A percentile compares a stretch with the other conserved stretches of the same genome.
Conservation (phyloP, 2,888 invertebrate species). For the Rhamnusium bicolor region DNA sequence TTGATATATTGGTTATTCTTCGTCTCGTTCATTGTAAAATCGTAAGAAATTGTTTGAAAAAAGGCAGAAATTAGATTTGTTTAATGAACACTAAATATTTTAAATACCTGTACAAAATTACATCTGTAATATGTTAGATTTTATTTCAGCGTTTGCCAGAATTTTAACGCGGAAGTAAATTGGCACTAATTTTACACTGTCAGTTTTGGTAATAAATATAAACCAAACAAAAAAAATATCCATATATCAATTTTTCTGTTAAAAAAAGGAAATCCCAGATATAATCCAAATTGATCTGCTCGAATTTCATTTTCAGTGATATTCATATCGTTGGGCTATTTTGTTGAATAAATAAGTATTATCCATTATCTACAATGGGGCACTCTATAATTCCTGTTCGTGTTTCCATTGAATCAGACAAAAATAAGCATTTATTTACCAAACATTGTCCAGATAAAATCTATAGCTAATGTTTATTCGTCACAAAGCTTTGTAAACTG, state of each 20-base stretch:
- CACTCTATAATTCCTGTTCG: neutral
- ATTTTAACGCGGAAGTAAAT: neutral
- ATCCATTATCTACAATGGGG: neutral
- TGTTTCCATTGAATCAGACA: conserved; percentile 4
- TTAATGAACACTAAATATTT: neutral
- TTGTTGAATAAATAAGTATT: neutral
- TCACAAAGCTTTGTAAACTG: conserved; percentile 2
- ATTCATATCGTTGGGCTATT: neutral
- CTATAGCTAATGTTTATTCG: neutral
- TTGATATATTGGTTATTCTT: no score
- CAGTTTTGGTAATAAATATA: neutral
- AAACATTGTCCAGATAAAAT: conserved; percentile 5
- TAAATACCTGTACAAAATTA: neutral
- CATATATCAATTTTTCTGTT: neutral
- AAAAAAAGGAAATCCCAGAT: neutral
- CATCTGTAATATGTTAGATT: neutral
- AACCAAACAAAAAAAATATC: neutral
- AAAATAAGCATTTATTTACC: conserved; percentile 4
- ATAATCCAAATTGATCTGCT: neutral
- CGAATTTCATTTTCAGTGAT: neutral
- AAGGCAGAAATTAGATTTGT: no score
- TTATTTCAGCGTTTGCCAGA: neutral
- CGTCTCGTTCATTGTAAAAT: no score
- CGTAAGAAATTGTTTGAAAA: no score
- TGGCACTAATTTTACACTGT: neutral